A percentile compares a stretch with the other conserved stretches of the same genome.
phyloP scores from a whole-genome alignment of 2,888 invertebrate genomes.

The Pantelozetes paolii region DNA sequence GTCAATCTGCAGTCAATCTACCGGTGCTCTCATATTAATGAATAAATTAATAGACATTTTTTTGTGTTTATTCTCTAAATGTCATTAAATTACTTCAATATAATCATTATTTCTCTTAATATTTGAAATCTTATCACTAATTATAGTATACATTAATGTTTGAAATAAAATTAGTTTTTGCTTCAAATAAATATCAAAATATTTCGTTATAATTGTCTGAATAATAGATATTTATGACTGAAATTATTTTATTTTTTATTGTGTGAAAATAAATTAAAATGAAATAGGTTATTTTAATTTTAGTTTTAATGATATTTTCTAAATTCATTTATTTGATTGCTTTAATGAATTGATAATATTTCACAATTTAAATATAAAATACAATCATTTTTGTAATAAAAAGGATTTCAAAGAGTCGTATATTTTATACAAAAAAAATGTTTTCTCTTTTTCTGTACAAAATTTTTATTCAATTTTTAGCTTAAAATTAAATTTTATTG shows the following conservation, averaged over 20 bases:
- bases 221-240: too few species aligned
- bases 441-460: too few species aligned
- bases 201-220: too few species aligned
- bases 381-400: too few species aligned
- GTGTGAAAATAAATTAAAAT: too few species aligned
- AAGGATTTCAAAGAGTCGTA: too few species aligned
- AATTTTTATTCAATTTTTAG: too few species aligned
- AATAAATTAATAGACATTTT: conserved; percentile 14
- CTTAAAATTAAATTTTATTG: background rate
- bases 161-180: background rate
- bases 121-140: background rate
- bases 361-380: too few species aligned
- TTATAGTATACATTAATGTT: background rate
- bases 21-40: conserved; percentile 4
- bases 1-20: background rate
- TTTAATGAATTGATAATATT: too few species aligned
- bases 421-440: too few species aligned
- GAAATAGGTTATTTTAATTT: too few species aligned
- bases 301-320: background rate
- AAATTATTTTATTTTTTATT: too few species aligned
- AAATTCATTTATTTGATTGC: conserved; percentile 1
- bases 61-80: background rate
- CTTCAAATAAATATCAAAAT: background rate
- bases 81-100: background rate
- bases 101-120: background rate